Evolutionary conservation across 2,888 invertebrate species (phyloP).

Genomic region (Drosophila phalerata): DNA sequence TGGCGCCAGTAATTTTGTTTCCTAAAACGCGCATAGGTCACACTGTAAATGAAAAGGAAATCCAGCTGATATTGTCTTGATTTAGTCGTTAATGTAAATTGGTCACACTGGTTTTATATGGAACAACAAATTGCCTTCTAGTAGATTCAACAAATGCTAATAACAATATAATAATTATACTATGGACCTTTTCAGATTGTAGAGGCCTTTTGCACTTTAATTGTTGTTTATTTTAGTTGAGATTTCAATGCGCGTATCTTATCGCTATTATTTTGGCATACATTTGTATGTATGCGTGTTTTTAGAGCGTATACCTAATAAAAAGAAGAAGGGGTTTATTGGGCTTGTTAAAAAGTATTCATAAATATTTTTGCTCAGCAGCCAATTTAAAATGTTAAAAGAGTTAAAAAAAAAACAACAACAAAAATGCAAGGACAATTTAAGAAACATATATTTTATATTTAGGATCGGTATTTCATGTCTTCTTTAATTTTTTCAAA

Average conservation of each 20-base stretch:
- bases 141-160: not conserved
- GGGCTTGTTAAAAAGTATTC: no score
- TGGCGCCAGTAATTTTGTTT: constrained; percentile 2
- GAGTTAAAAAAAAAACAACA: no score
- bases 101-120: constrained; percentile 19
- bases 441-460: no score
- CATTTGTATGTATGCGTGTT: not conserved
- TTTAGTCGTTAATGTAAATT: not conserved
- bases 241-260: constrained; percentile 10
- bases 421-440: no score
- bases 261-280: constrained; percentile 4
- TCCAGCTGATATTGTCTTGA: not conserved
- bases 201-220: not conserved
- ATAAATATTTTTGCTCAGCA: no score
- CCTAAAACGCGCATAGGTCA: not conserved
- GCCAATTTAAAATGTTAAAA: no score
- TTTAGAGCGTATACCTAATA: not conserved
- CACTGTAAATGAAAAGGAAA: not conserved
- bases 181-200: constrained; percentile 1
- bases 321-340: not conserved
- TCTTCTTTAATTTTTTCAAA: no score
- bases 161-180: constrained; percentile 13
- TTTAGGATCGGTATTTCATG: no score
- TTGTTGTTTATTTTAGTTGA: not conserved
- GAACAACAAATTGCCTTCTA: not conserved